Evolutionary conservation across 1,140 invertebrate species (phyloP).

Genomic region (Parasteatoda tepidariorum): DNA sequence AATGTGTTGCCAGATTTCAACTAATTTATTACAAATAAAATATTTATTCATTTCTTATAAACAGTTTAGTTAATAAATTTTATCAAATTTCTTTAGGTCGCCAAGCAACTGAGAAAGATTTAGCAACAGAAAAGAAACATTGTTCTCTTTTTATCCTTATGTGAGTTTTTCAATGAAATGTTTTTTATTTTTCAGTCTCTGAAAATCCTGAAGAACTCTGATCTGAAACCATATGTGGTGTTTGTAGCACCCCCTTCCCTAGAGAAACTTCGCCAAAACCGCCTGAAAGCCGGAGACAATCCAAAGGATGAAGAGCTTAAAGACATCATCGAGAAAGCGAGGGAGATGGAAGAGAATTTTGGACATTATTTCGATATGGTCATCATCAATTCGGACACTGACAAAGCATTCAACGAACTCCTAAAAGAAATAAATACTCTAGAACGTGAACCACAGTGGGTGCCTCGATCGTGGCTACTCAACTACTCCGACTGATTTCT

Average conservation of each 20-base stretch:
- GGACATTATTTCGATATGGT: constrained; percentile 72
- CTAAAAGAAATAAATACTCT: constrained; percentile 70
- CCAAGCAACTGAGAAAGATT: too few species aligned
- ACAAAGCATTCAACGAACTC: constrained; percentile 71
- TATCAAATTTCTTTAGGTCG: too few species aligned
- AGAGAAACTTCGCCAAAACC: constrained; percentile 67
- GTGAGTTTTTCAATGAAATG: too few species aligned
- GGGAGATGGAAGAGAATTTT: constrained; percentile 71
- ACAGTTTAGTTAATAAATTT: too few species aligned
- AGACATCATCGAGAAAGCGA: constrained; percentile 70
- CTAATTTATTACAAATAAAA: too few species aligned
- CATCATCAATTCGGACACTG: constrained; percentile 71
- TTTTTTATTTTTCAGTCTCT: constrained; percentile 71
- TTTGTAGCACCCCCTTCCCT: constrained; percentile 72
- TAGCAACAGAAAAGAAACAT: too few species aligned
- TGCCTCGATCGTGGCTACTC: constrained; percentile 70
- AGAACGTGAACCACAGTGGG: constrained; percentile 73
- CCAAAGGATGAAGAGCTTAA: constrained; percentile 68
- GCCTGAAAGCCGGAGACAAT: constrained; percentile 67
- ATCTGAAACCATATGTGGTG: constrained; percentile 73
- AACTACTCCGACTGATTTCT: not conserved
- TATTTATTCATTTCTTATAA: too few species aligned
- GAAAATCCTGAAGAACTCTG: constrained; percentile 83
- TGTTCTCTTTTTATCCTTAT: too few species aligned
- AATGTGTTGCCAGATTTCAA: too few species aligned